Base-by-base conservation (phyloP, 2,888 invertebrate species). In the Parnassius mnemosyne region DNA sequence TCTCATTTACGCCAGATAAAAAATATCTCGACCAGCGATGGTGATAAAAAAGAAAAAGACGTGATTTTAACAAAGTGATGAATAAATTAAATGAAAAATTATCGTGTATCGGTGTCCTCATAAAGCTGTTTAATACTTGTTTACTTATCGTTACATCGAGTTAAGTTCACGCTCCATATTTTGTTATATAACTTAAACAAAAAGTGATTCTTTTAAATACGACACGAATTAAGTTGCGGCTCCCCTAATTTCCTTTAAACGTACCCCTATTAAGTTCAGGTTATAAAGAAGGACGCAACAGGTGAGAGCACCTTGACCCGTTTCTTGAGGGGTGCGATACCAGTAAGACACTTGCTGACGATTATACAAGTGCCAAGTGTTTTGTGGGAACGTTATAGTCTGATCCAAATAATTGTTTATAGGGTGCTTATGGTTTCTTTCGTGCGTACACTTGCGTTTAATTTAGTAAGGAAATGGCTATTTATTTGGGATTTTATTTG, bases 301-400 rank as follows among this genome's bases (percentile, higher is more conserved):
- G 86, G 89, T 87, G 77, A 68, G 64, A 66, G 56, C 72, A 79
- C 81, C 87, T 85, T 88, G 89, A 89, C 88, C 89, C 84, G 85
- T 71, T 87, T 86, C 88, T 87, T 87, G 78, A 79, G 76, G 86
- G 87, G 85, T 70, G 76, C 73, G 68, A 66, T 76, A 74, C 20
- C 71, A 73, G 71, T 75, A 65, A 66, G 68, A 57, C 70, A 68
- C 66, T 68, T 71, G 62, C 55, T 52, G 60, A 56, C 54, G 57
- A 56, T 41, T 54, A 47, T 57, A 50, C 63, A 55, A 63, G 59
- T 59, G 64, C 53, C 63, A 65, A 66, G 64, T 67, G 69, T 65
- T 65, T 62, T 57, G 60, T 59, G 46, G 56, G 61, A 46, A 59
- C 47, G 25, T 61, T 52, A 49, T 57, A 42, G 43, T 47, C 20